Evolutionary conservation across 1,140 invertebrate species (phyloP), one percentile per base, ranked within the genome.

Genomic region (Drosophila willistoni): DNA sequence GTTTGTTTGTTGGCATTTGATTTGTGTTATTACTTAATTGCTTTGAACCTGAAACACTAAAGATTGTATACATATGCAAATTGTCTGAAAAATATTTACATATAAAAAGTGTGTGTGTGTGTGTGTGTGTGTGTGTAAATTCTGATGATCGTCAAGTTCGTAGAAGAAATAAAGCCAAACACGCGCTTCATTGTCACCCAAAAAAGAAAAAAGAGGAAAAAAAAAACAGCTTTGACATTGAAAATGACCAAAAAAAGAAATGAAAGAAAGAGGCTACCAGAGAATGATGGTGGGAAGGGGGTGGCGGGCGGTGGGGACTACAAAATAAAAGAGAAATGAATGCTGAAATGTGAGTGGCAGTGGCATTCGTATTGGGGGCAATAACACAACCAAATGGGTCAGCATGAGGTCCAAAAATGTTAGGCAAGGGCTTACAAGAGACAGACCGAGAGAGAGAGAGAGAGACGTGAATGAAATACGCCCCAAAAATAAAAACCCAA

Each of bases 21-120:
- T 86, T 83, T 86, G 83, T 86, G 81, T 87, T 86, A 83, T 86
- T 83, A 86, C 83, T 86, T 86, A 86, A 86, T 86, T 83, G 83
- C 83, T 87, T 86, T 86, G 83, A 86, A 86, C 83, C 83, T 86
- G 83, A 86, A 86, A 86, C 22, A 12, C 44, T 10, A 62, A 36
- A 34, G 34, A 34, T 25, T 5, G 25, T 25, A 25, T 29, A 7
- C 6, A 62, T 62, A 62, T 51, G 22, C 19, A 51, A 17, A 33
- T 34, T 10, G 33, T 1, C 10, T 19, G 1, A 19, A 25, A 47
- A 51, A 51, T 51, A 51, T 51, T 51, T 51, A 51, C 44, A 64
- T 72, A 67, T 75, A 75, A 75, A 75, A 56, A 71, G 51, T 64
- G 19, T 22, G 66, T 85, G 71, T 64, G 76, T 87, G 76, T 79